Evolutionary conservation across 2,113 vertebrate species (phyloP).

Genomic region (Bucco capensis): DNA sequence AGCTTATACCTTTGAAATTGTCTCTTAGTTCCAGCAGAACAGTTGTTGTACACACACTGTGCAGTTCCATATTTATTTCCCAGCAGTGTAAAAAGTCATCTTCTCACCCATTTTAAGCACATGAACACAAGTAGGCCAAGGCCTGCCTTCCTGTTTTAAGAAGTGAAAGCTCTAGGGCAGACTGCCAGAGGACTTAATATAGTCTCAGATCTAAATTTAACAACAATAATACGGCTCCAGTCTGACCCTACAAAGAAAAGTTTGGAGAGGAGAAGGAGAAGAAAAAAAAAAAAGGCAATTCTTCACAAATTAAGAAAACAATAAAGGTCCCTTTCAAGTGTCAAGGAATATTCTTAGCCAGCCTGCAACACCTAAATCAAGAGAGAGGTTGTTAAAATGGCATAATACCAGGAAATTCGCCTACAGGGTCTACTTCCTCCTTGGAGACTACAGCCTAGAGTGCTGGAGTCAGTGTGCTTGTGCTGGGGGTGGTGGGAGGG

Average conservation of each 20-base stretch:
- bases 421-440: slow-evolving; percentile 79
- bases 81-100: slow-evolving; percentile 34
- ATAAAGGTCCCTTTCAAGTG: slow-evolving; percentile 84
- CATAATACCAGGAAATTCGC: slow-evolving; percentile 82
- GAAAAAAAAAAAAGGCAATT: slow-evolving; percentile 64
- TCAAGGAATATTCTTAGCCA: slow-evolving; percentile 83
- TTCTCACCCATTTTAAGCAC: slow-evolving; percentile 55
- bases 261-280: neutral
- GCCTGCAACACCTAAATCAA: slow-evolving; percentile 80
- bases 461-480: slow-evolving; percentile 65
- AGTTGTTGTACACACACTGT: neutral
- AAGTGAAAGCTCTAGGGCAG: slow-evolving; percentile 79
- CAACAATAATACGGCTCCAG: slow-evolving; percentile 78
- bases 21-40: neutral
- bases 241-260: slow-evolving; percentile 75
- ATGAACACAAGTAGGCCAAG: slow-evolving; percentile 66
- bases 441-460: slow-evolving; percentile 66
- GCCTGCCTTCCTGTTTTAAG: slow-evolving; percentile 79
- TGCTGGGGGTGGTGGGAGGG: slow-evolving; percentile 17
- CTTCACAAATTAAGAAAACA: slow-evolving; percentile 84
- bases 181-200: slow-evolving; percentile 75
- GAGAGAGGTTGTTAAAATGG: slow-evolving; percentile 77
- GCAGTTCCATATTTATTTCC: neutral
- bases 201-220: slow-evolving; percentile 83
- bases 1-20: neutral